These are phyloP conservation scores for pig (Sus scrofa) DNA, from an alignment of 2,113 vertebrate genomes.

Conservation along the genomic window T2T-Sscrofa CM000824.6:58096501-58097000, in stretches of 20 bases:
- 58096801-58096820: not conserved
- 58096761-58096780: not conserved
- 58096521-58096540: not conserved
- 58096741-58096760: not conserved
- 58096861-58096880: not conserved
- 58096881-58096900: conserved; percentile 38
- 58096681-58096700: not conserved
- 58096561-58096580: conserved; percentile 21
- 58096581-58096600: not conserved
- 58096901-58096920: conserved; percentile 50
- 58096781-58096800: not conserved
- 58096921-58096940: conserved; percentile 51
- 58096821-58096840: not conserved
- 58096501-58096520: conserved; percentile 15
- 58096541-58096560: not conserved
- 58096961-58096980: conserved; percentile 14
- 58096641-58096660: not conserved
- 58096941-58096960: conserved; percentile 67
- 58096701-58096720: conserved; percentile 20
- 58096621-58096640: conserved; percentile 51
- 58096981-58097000: not conserved
- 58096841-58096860: not conserved
- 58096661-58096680: conserved; percentile 36
- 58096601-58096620: not conserved
- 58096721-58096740: not conserved